A percentile compares a stretch with the other conserved stretches of the same genome.
These are phyloP conservation scores for Cheilinus undulatus DNA, from an alignment of 2,113 vertebrate genomes.

Conservation along the genomic window DNA sequence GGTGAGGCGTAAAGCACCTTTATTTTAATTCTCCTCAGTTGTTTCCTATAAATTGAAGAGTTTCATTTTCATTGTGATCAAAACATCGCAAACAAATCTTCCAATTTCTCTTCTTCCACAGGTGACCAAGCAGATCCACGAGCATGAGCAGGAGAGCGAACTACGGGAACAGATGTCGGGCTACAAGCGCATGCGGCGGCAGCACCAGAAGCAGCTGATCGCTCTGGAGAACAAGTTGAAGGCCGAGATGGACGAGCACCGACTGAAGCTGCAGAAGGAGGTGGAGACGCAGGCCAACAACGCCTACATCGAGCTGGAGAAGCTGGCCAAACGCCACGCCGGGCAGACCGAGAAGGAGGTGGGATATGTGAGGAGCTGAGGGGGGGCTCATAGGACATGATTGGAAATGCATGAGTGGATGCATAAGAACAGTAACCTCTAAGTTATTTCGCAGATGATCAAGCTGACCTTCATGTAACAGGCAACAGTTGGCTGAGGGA, in stretches of 20 bases:
- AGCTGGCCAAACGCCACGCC: constrained; percentile 97
- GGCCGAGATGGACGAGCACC: constrained; percentile 99
- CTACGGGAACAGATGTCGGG: constrained; percentile 99
- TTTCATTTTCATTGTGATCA: not conserved
- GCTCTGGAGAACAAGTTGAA: constrained; percentile 99
- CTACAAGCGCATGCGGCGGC: constrained; percentile 99
- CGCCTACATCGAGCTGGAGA: constrained; percentile 99
- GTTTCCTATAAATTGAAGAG: not conserved
- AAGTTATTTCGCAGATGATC: constrained; percentile 40
- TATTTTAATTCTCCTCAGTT: not conserved
- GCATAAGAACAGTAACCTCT: constrained; percentile 6
- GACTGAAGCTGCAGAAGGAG: constrained; percentile 99
- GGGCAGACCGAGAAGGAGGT: constrained; percentile 98
- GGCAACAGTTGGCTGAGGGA: constrained; percentile 22
- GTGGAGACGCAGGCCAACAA: constrained; percentile 99
- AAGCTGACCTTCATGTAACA: not conserved
- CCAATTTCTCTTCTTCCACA: constrained; percentile 55
- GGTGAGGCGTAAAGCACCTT: too few relatives aligned
- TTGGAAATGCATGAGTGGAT: constrained; percentile 13
- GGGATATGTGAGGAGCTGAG: constrained; percentile 38
- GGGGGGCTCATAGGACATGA: constrained; percentile 1
- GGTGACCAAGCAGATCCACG: constrained; percentile 99
- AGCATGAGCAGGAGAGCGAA: constrained; percentile 99
- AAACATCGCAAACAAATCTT: not conserved
- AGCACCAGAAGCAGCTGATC: constrained; percentile 99